These are phyloP conservation scores for Sturnus vulgaris DNA, from an alignment of 2,113 vertebrate species.

Conservation along the genomic window DNA sequence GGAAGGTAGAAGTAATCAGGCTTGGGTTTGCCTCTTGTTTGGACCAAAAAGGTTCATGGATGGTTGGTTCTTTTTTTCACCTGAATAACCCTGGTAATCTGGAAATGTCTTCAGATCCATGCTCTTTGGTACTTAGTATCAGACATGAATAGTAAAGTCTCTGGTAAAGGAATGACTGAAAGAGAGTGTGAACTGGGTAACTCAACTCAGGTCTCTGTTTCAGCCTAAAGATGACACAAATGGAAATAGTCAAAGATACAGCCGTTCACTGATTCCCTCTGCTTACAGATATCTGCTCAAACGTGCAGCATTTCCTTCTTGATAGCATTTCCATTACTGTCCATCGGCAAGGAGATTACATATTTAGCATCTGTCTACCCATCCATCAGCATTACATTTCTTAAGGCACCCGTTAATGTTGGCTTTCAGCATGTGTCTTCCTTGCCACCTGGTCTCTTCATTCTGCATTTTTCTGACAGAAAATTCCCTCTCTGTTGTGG, in stretches of 20 bases:
- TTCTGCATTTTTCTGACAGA: neutral
- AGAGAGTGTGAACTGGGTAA: neutral
- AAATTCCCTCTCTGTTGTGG: neutral
- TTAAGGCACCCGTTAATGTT: neutral
- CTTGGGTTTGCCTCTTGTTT: neutral
- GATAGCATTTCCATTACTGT: constrained; percentile 13
- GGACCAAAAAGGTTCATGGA: neutral
- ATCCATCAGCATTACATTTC: constrained; percentile 51
- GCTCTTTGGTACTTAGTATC: neutral
- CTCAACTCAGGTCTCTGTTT: neutral
- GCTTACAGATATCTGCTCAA: constrained; percentile 18
- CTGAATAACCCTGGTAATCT: neutral
- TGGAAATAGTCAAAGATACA: neutral
- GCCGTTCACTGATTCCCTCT: neutral
- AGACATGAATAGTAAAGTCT: neutral
- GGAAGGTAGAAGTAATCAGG: neutral
- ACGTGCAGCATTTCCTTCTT: neutral
- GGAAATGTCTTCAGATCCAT: neutral
- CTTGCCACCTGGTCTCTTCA: neutral
- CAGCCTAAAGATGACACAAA: neutral
- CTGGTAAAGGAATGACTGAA: neutral
- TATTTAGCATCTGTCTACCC: constrained; percentile 46
- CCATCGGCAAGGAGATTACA: constrained; percentile 51
- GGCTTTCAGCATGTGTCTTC: neutral
- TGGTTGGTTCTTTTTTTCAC: neutral